Evolutionary conservation across 2,113 vertebrate genomes (phyloP).

Genomic region (Micromys minutus): DNA sequence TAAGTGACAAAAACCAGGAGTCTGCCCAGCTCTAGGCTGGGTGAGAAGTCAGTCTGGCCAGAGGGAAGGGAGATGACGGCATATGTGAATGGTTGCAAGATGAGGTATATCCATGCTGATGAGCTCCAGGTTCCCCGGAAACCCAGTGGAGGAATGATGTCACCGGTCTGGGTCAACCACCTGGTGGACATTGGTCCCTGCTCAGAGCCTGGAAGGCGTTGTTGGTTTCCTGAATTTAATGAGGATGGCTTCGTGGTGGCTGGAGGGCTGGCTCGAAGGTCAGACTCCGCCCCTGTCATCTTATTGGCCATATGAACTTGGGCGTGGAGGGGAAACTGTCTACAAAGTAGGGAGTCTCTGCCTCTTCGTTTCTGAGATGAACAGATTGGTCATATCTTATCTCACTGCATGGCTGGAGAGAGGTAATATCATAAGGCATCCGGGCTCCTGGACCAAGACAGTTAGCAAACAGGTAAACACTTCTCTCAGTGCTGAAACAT

Average conservation of each 20-base stretch:
- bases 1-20: background rate
- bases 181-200: background rate
- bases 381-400: background rate
- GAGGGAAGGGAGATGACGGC: background rate
- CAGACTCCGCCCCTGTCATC: background rate
- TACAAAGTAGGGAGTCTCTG: background rate
- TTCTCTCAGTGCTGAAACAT: background rate
- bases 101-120: background rate
- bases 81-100: background rate
- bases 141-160: background rate
- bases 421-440: background rate
- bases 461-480: background rate
- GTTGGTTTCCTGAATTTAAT: background rate
- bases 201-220: background rate
- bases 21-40: background rate
- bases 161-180: too few relatives aligned
- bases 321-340: background rate
- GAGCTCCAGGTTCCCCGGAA: background rate
- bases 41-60: background rate
- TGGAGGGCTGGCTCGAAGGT: background rate
- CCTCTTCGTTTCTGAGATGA: background rate
- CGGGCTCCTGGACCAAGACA: background rate
- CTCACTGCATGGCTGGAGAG: background rate
- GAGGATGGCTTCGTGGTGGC: background rate
- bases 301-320: background rate